phyloP scores from a whole-genome alignment of 2,113 vertebrate species.

The Enhydra lutris region DNA sequence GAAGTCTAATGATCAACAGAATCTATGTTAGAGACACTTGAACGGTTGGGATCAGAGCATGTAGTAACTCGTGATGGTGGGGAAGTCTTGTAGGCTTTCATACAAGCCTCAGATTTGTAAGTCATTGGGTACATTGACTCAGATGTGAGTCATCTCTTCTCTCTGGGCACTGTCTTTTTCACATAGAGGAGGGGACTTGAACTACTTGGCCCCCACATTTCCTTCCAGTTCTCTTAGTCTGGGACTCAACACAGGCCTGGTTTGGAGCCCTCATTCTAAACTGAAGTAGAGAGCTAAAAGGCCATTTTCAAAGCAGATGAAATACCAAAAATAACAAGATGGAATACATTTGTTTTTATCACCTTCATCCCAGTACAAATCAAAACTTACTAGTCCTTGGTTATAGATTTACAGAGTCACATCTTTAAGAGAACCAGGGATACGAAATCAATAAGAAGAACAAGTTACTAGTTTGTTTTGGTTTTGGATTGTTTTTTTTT shows the following conservation, averaged over 20 bases:
- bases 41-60: not conserved
- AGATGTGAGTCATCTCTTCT: not conserved
- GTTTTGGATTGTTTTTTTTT: not conserved
- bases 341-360: not conserved
- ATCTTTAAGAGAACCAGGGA: not conserved
- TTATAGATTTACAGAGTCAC: not conserved
- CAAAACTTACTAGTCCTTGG: not conserved
- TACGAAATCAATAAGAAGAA: not conserved
- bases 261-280: not conserved
- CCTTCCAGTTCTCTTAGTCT: not conserved
- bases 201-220: not conserved
- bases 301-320: not conserved
- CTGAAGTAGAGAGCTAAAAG: not conserved
- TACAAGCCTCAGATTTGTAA: not conserved
- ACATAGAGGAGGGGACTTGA: not conserved
- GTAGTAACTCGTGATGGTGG: not conserved
- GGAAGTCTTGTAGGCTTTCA: not conserved
- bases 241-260: not conserved
- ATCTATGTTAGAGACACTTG: not conserved
- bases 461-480: not conserved
- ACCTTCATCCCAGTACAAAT: not conserved
- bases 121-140: not conserved
- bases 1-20: not conserved
- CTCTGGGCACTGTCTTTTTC: not conserved
- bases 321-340: not conserved